Conservation (phyloP, 1,140 invertebrate genomes). For the Dendroctonus ponderosae region DNA sequence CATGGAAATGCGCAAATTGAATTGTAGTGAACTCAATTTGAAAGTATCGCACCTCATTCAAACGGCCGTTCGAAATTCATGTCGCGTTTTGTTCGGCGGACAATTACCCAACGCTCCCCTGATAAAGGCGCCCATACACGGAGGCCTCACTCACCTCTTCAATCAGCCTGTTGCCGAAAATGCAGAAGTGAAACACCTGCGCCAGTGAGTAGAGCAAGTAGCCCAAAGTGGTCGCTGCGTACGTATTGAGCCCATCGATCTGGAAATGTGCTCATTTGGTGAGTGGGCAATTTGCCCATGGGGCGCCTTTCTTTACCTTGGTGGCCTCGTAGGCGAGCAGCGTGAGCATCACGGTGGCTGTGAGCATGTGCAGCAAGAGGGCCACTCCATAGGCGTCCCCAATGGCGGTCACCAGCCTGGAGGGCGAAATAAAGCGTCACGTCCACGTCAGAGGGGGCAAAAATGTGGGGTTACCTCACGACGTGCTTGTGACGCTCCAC, state of each 20-base stretch:
- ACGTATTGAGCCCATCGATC: slow-evolving; percentile 72
- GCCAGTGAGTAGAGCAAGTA: slow-evolving; percentile 75
- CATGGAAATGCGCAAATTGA: no score
- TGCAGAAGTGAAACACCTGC: slow-evolving; percentile 82
- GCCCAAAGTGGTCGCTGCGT: slow-evolving; percentile 72
- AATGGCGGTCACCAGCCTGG: slow-evolving; percentile 71
- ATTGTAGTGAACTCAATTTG: no score
- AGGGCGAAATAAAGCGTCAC: not conserved
- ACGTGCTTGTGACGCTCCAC: slow-evolving; percentile 83
- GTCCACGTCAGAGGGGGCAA: not conserved
- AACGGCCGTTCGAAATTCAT: not conserved
- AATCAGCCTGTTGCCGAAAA: slow-evolving; percentile 79
- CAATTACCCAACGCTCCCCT: not conserved
- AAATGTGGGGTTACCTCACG: slow-evolving; percentile 59
- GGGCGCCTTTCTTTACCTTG: slow-evolving; percentile 58
- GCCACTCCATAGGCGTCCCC: slow-evolving; percentile 79
- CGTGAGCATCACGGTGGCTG: slow-evolving; percentile 77
- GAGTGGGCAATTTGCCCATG: not conserved
- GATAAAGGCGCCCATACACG: no score
- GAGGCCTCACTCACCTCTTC: slow-evolving; percentile 65
- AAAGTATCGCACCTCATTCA: no score
- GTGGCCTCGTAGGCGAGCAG: slow-evolving; percentile 81
- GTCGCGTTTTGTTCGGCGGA: not conserved
- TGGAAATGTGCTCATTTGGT: slow-evolving; percentile 41
- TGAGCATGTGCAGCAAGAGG: slow-evolving; percentile 77